phyloP scores from a whole-genome alignment of 2,797 vertebrate genomes.

The Coracias cyanogaster region DNA sequence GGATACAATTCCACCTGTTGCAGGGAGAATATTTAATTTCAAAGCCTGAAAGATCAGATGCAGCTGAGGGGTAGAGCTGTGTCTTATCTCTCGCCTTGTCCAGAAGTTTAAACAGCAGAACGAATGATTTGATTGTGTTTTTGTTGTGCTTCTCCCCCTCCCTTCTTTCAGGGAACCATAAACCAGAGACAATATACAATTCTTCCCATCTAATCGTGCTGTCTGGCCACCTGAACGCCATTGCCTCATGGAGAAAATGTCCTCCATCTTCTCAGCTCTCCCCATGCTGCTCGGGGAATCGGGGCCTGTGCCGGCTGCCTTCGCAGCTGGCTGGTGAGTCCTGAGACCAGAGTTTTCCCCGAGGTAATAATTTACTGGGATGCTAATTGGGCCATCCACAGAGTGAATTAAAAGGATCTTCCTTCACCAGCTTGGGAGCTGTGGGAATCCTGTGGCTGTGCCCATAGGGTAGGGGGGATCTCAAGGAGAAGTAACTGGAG shows the following conservation, averaged over 20 bases:
- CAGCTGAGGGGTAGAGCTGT: constrained; percentile 27
- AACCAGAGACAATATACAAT: constrained; percentile 7
- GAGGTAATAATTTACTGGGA: constrained; percentile 28
- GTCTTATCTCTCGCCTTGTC: background rate
- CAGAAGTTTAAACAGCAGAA: constrained; percentile 40
- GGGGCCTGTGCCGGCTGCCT: background rate
- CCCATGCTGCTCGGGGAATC: background rate
- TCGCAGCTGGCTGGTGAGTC: background rate
- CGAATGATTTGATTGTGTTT: background rate
- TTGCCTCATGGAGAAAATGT: background rate
- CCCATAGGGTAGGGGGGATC: background rate
- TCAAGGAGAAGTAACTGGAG: background rate
- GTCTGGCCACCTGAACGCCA: background rate
- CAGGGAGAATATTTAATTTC: background rate
- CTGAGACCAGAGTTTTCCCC: background rate
- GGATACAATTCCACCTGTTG: background rate
- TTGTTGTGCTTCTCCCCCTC: background rate
- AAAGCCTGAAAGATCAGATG: background rate
- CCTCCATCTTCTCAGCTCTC: background rate
- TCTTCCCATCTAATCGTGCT: background rate
- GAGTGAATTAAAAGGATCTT: constrained; percentile 41
- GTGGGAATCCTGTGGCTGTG: constrained; percentile 20
- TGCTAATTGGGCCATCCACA: constrained; percentile 24
- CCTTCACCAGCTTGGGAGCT: background rate
- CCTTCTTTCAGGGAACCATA: background rate